phyloP scores from a whole-genome alignment of 2,113 vertebrate species.

The Aplodontia rufa region DNA sequence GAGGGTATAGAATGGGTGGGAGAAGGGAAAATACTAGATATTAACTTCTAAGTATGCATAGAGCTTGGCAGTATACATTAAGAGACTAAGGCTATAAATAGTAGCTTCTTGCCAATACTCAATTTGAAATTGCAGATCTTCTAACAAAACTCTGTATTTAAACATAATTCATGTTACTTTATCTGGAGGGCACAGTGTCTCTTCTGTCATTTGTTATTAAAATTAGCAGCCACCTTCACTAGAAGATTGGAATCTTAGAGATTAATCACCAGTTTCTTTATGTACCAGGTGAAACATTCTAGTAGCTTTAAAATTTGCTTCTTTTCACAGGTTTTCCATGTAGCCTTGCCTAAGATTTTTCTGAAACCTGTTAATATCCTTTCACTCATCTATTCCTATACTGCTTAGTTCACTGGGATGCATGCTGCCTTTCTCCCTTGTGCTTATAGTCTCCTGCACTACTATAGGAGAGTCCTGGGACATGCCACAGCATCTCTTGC shows the following conservation, averaged over 20 bases:
- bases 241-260: neutral
- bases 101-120: neutral
- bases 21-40: no score
- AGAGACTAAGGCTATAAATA: neutral
- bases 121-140: neutral
- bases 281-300: neutral
- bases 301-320: neutral
- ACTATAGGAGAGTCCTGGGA: neutral
- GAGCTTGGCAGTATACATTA: neutral
- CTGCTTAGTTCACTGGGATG: neutral
- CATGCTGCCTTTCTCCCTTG: neutral
- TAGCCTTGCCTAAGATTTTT: neutral
- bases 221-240: neutral
- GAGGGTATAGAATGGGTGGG: no score
- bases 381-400: neutral
- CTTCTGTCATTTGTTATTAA: neutral
- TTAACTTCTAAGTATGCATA: neutral
- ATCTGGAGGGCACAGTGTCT: neutral
- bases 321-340: neutral
- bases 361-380: neutral
- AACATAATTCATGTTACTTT: neutral
- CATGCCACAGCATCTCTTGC: neutral
- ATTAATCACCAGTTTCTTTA: conserved; percentile 23
- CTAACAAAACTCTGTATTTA: neutral
- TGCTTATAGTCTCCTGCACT: neutral